Evolutionary conservation across 2,888 invertebrate genomes (phyloP), one percentile per base, ranked within the genome.

Genomic region (Hypselothyrea guttata): DNA sequence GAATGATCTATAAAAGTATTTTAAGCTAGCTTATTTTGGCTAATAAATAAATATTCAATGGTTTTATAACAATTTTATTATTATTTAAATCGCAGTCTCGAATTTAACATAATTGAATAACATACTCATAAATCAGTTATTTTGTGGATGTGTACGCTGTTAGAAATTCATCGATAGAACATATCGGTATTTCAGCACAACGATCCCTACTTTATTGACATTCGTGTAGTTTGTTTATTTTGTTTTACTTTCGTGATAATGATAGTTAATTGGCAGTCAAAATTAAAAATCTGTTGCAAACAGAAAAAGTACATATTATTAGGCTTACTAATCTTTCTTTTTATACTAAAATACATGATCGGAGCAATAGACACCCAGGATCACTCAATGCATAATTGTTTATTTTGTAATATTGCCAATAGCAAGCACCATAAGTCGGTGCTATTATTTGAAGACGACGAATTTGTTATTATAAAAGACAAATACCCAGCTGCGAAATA

Each of bases 381-480:
- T 30, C 4, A 8, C 28, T 33, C 31, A n/a, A n/a, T 8, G 44
- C 1, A 28, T 2, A 8, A 4, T 35, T 96, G 96, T 84, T 89
- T 95, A 72, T 96, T 96, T 89, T 96, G 96, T 87, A 93, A 94
- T 84, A 95, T 96, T 46, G 91, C 92, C 9, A 91, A 92, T 33
- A 93, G 93, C 38, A 88, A 18, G 7, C 40, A 92, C 52, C 92
- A 91, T 31, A 90, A 92, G 2, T 92, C 93, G 0, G 92, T 93
- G 78, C 91, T 94, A 46, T 88, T 94, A 49, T 94, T 92, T 73
- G 93, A 95, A 91, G 94, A 95, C 84, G 94, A 95, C 0, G 92
- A 94, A 40, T 90, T 95, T 30, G 92, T 95, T 4, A 94, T 96
- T 27, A 96, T 98, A 86, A 92, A 93, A 35, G 97, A 98, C 86